Base-by-base conservation (phyloP, 2,888 invertebrate genomes). In the Panopea generosa region DNA sequence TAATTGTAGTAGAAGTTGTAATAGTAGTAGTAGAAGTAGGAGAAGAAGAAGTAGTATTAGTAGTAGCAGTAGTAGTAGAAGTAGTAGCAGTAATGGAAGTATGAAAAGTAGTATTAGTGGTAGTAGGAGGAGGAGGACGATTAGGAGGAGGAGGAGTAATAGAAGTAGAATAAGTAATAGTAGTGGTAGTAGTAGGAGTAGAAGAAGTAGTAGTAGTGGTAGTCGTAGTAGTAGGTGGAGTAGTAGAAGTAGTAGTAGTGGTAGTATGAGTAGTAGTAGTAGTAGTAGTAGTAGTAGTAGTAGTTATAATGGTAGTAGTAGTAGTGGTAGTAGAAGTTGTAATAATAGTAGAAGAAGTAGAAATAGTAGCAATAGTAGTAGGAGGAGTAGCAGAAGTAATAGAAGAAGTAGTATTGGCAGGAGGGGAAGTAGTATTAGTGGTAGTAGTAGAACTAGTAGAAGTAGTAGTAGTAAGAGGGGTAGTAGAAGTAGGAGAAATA, bases 381-480 rank as follows among this genome's bases (percentile, higher is more conserved):
- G 59, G 6, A 59, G 43, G 20, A 22, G 59, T 2, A 40, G 24
- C 3, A 22, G 43, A 11, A 40, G 59, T 40, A 59, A 43, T 59
- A 59, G 59, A 40, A 40, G 59, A 40, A 59, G 59, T 43, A 59
- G 59, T 59, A 59, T 40, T 40, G 22, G 60, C 26, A 60, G 60
- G 18, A 60, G 24, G 1, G 22, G 47, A 22, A 45, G 47, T 24
- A 26, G 47, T 24, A 60, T 22, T 47, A 60, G 47, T 45, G 24
- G 60, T 60, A 60, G 60, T 45, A 60, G 60, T 60, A 60, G 60
- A 7, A 60, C 45, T 60, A 60, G 60, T 60, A 45, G 60, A 45
- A 45, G 43, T 45, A 60, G 60, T 24, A 60, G 45, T 45, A 45
- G 43, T 60, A 60, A 47, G 22, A 60, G 60, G 43, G 27, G 60